A percentile compares a stretch with the other conserved stretches of the same genome.
phyloP scores from a whole-genome alignment of 2,888 invertebrate species.

The Pandemis corylana region DNA sequence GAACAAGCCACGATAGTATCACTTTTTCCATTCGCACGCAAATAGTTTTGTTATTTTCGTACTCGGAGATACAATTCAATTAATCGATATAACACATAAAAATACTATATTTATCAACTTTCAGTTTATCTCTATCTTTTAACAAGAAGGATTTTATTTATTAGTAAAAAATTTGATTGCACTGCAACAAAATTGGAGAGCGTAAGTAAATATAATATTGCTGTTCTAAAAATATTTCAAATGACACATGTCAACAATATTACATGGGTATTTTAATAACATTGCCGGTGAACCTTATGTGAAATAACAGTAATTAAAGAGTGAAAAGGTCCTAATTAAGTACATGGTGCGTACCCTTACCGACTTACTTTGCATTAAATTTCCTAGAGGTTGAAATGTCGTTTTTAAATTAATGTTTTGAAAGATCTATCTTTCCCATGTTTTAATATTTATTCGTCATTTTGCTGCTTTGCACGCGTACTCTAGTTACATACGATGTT shows the following conservation, averaged over 20 bases:
- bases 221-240: not conserved
- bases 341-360: not conserved
- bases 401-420: not conserved
- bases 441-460: not conserved
- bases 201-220: not conserved
- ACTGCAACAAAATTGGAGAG: too few species aligned
- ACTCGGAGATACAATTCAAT: too few species aligned
- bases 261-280: conserved; percentile 5
- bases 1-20: conserved; percentile 28
- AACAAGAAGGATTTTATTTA: not conserved
- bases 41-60: not conserved
- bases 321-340: conserved; percentile 12
- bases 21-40: not conserved
- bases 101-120: too few species aligned
- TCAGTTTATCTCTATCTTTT: too few species aligned
- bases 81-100: too few species aligned
- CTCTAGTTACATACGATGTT: not conserved
- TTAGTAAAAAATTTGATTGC: not conserved
- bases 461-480: not conserved
- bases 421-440: not conserved
- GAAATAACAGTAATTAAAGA: conserved; percentile 4
- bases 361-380: conserved; percentile 4
- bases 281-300: not conserved
- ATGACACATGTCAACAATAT: not conserved
- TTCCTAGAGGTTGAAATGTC: not conserved